Percentiles rank a stretch among this genome's conserved stretches.
phyloP scores from a whole-genome alignment of 2,113 vertebrate species.

The Tichodroma muraria region DNA sequence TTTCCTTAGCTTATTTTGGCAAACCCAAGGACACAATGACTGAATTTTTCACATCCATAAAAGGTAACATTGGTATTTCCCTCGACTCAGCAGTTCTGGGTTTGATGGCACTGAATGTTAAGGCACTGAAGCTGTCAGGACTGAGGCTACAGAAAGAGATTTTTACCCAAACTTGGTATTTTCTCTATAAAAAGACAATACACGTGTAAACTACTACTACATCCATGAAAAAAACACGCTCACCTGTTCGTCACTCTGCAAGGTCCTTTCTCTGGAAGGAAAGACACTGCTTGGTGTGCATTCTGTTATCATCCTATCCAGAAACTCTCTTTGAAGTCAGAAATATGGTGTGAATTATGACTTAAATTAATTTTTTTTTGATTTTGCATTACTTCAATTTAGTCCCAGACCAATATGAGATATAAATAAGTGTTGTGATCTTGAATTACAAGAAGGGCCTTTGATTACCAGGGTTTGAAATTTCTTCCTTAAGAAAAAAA shows the following conservation, averaged over 20 bases:
- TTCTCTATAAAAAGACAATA: background rate
- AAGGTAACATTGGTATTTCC: background rate
- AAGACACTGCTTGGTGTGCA: background rate
- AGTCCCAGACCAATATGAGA: background rate
- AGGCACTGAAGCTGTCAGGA: background rate
- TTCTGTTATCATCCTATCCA: background rate
- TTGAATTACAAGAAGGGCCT: background rate
- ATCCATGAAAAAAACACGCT: background rate
- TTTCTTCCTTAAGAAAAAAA: conserved; percentile 10
- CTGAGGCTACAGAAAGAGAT: background rate
- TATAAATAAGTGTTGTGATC: background rate
- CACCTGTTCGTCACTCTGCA: background rate
- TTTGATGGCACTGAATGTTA: background rate
- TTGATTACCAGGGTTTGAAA: background rate
- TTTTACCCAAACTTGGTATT: background rate
- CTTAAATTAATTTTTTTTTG: background rate
- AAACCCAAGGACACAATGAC: background rate
- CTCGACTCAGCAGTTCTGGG: background rate
- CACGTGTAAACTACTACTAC: background rate
- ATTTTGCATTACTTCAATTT: background rate
- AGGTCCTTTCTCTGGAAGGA: too few relatives aligned
- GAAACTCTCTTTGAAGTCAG: conserved; percentile 1
- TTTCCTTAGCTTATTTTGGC: background rate
- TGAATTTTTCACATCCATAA: conserved; percentile 31
- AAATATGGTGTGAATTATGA: background rate